Evolutionary conservation across 1,140 invertebrate species (phyloP), one percentile per base, ranked within the genome.

Genomic region (Sipha flava): DNA sequence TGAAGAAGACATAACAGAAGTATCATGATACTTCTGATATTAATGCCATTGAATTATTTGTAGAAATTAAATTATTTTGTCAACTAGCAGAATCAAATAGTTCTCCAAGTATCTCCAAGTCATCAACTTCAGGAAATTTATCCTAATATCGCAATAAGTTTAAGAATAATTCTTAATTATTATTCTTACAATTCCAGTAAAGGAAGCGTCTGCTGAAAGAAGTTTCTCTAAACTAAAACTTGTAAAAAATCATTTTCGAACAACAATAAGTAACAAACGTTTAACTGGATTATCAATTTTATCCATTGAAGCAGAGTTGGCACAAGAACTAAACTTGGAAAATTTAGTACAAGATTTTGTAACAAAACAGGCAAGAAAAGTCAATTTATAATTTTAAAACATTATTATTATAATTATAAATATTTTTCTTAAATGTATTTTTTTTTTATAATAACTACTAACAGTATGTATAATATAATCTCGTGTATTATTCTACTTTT

Each of bases 251-350:
- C n/a, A n/a, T n/a, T n/a, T n/a, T n/a, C n/a, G 82, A 64, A 82
- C 75, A 49, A 81, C 81, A 43, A 84, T 83, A 82, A 40, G 31
- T 62, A 79, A 85, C 70, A 70, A 84, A 59, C 57, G 82, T 59
- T 80, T 85, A 54, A 82, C 59, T 81, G 81, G 82, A 26, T 66
- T 84, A 43, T 81, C 81, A 40, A 82, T 64, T 64, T 37, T 64
- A 31, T 64, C 59, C 4, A 29, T n/a, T n/a, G n/a, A n/a, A n/a
- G n/a, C n/a, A n/a, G n/a, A n/a, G n/a, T n/a, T n/a, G n/a, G n/a
- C n/a, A 31, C 59, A 64, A 64, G 59, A 64, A 37, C 59, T 64
- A 31, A 37, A 64, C 34, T 64, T 52, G 49, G 49, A 52, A 52
- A 52, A 52, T 52, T 9, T 7, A 52, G 49, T 21, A 52, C 49